Evolutionary conservation across 2,888 invertebrate species (phyloP), one percentile per base, ranked within the genome.

Genomic region (Mechanitis messenoides): DNA sequence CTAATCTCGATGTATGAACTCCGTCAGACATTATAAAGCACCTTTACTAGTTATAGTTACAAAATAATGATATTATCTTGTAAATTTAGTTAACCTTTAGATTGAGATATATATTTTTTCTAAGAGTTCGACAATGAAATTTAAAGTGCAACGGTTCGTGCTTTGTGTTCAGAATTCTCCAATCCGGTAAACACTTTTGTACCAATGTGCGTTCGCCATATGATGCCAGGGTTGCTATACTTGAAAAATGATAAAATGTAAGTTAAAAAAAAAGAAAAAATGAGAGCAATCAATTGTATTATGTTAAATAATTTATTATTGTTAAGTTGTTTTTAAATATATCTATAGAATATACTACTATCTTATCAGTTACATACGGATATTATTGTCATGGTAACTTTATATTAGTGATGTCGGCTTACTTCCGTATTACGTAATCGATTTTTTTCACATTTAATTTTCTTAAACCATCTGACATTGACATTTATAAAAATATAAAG

Each of bases 1-100:
- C 89, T 69, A 95, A 87, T 72, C 96, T 92, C 54, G 91, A 87
- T 12, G 82, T 74, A 31, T 82, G 83, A 33, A 88, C 90, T 75
- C 91, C 91, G 68, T 94, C 94, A 70, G 92, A 91, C 94, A 94
- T 94, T 66, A 68, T 86, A 11, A 50, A 31, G 6, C 7, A 50
- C 28, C 28, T 31, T 31, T 50, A 50, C 31, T 28, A 50, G 7
- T 7, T 4, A 50, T 7, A 28, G 31, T 50, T 2, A 11, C 9
- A 50, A 50, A 31, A 50, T 11, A 9, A 31, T 50, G 31, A 6
- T 50, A 31, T 9, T 50, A 31, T 50, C 31, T n/a, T n/a, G 12
- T 28, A 50, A 42, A 9, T 42, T 9, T 42, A 42, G 6, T 9
- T 5, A 42, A 7, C 9, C 9, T 11, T 7, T 42, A 11, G 11